A percentile compares a stretch with the other conserved stretches of the same genome.
Evolutionary conservation across 2,888 invertebrate species (phyloP).

Genomic region (Lypha dubia): DNA sequence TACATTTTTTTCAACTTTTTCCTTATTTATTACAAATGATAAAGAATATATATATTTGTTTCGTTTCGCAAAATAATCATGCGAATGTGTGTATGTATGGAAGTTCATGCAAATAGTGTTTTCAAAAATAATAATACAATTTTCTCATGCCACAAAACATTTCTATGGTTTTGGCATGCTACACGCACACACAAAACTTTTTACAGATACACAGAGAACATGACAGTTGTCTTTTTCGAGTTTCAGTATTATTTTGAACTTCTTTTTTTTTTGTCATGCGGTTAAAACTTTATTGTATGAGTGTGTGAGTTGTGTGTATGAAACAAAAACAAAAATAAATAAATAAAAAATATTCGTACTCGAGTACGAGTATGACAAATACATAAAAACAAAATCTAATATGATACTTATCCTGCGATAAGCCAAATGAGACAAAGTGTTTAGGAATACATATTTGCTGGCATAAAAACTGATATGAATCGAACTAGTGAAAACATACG

Average conservation of each 20-base stretch:
- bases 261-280: slow-evolving; percentile 9
- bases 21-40: slow-evolving; percentile 34
- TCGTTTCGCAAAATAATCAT: slow-evolving; percentile 39
- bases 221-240: slow-evolving; percentile 54
- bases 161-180: slow-evolving; percentile 46
- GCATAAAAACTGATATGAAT: neutral
- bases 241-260: slow-evolving; percentile 29
- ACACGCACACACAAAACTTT: slow-evolving; percentile 24
- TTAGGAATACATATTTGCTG: slow-evolving; percentile 39
- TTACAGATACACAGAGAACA: slow-evolving; percentile 34
- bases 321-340: neutral
- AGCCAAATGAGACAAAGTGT: slow-evolving; percentile 70
- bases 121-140: slow-evolving; percentile 51
- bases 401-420: slow-evolving; percentile 67
- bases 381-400: slow-evolving; percentile 52
- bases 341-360: neutral
- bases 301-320: slow-evolving; percentile 13
- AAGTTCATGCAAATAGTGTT: neutral
- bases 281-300: slow-evolving; percentile 25
- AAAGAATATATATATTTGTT: slow-evolving; percentile 16
- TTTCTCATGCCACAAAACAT: slow-evolving; percentile 64
- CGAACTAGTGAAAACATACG: neutral
- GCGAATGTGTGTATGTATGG: too few species aligned
- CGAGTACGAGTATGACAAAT: slow-evolving; percentile 32
- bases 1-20: neutral